phyloP scores from a whole-genome alignment of 2,797 vertebrate genomes.

The Dryobates pubescens region DNA sequence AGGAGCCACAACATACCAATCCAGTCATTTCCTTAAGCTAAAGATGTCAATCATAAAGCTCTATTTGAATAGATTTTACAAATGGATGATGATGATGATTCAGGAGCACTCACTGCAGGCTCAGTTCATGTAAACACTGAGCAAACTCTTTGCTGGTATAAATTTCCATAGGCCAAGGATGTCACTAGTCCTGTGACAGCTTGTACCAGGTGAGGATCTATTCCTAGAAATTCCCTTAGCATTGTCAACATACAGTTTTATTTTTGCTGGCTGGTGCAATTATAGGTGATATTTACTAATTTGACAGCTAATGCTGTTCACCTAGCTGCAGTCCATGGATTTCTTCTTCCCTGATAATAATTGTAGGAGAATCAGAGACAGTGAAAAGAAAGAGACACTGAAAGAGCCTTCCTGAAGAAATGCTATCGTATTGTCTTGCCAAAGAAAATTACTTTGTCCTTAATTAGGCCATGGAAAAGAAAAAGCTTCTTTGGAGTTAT shows the following conservation, averaged over 20 bases:
- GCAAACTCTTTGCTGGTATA: not conserved
- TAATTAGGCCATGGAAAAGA: constrained; percentile 15
- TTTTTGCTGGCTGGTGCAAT: constrained; percentile 12
- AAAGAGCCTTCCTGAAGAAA: not conserved
- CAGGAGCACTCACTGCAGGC: not conserved
- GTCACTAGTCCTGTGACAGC: not conserved
- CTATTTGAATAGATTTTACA: not conserved
- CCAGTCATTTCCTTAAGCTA: not conserved
- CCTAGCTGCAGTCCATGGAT: not conserved
- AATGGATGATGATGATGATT: not conserved
- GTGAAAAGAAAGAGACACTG: not conserved
- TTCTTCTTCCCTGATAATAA: constrained; percentile 9
- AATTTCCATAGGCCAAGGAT: not conserved
- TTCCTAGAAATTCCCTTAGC: not conserved
- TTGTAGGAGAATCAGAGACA: not conserved
- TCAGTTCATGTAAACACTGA: rapidly evolving
- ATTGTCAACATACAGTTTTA: not conserved
- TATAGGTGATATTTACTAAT: constrained; percentile 18
- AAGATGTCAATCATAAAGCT: not conserved
- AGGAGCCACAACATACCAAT: not conserved
- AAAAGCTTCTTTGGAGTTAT: not conserved
- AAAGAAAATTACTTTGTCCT: constrained; percentile 6
- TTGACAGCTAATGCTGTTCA: constrained; percentile 8
- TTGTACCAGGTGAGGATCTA: not conserved
- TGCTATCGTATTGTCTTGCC: not conserved